These are phyloP conservation scores for Boulengeromyrus knoepffleri DNA, from an alignment of 2,113 vertebrate species.

Conservation along the genomic window DNA sequence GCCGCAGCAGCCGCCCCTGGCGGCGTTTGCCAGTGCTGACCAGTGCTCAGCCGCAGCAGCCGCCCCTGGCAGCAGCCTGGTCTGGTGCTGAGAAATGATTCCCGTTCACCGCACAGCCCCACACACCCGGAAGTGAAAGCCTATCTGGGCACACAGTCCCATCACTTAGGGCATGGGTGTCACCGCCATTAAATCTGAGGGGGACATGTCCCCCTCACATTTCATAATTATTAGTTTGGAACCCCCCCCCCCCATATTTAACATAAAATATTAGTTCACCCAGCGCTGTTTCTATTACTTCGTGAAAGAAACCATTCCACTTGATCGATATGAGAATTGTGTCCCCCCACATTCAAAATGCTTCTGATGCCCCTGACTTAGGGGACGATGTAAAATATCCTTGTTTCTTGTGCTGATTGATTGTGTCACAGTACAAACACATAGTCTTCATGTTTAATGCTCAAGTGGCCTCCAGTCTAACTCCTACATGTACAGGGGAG, in stretches of 20 bases:
- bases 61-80: neutral
- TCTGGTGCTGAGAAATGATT: neutral
- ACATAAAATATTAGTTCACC: no score
- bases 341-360: no score
- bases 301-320: no score
- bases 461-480: neutral
- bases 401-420: neutral
- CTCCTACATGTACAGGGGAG: neutral
- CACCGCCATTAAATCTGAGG: no score
- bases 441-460: neutral
- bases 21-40: no score
- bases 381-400: neutral
- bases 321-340: no score
- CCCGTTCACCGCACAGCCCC: neutral
- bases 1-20: no score
- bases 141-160: neutral
- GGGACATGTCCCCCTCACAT: no score
- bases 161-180: neutral
- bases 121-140: neutral
- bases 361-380: neutral
- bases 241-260: no score
- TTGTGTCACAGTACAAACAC: neutral
- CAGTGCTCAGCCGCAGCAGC: no score
- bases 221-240: no score
- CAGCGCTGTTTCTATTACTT: no score